These are phyloP conservation scores for Troglohyphantes excavatus DNA, from an alignment of 2,888 invertebrate genomes.

Conservation along the genomic window DNA sequence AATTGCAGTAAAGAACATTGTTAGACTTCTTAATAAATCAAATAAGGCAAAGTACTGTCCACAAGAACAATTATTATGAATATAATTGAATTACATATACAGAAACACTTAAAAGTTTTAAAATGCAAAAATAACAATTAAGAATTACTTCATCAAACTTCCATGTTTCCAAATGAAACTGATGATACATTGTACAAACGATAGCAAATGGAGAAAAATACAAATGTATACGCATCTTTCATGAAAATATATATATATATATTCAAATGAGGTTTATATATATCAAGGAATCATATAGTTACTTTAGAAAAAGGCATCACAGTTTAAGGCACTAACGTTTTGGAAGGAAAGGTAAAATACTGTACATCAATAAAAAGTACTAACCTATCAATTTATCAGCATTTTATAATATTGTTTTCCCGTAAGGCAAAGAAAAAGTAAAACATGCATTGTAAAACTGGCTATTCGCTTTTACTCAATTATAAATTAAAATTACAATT, in stretches of 20 bases:
- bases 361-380: slow-evolving; percentile 44
- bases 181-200: slow-evolving; percentile 33
- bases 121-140: background rate
- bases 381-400: slow-evolving; percentile 8
- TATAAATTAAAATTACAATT: background rate
- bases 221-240: slow-evolving; percentile 19
- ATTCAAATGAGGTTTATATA: slow-evolving; percentile 23
- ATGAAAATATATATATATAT: slow-evolving; percentile 53
- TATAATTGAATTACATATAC: background rate
- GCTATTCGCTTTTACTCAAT: no score
- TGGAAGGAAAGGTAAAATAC: slow-evolving; percentile 25
- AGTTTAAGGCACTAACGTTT: slow-evolving; percentile 67
- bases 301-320: slow-evolving; percentile 50
- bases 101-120: background rate
- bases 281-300: slow-evolving; percentile 11
- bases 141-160: background rate
- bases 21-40: slow-evolving; percentile 7
- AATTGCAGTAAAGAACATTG: slow-evolving; percentile 24
- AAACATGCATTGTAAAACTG: no score
- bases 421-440: background rate
- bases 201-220: background rate
- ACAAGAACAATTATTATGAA: background rate
- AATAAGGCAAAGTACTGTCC: background rate
- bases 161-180: background rate
- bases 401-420: background rate